A percentile compares a stretch with the other conserved stretches of the same genome.
Conservation (phyloP, 1,140 invertebrate genomes). For the Lepidotrigona ventralis region DNA sequence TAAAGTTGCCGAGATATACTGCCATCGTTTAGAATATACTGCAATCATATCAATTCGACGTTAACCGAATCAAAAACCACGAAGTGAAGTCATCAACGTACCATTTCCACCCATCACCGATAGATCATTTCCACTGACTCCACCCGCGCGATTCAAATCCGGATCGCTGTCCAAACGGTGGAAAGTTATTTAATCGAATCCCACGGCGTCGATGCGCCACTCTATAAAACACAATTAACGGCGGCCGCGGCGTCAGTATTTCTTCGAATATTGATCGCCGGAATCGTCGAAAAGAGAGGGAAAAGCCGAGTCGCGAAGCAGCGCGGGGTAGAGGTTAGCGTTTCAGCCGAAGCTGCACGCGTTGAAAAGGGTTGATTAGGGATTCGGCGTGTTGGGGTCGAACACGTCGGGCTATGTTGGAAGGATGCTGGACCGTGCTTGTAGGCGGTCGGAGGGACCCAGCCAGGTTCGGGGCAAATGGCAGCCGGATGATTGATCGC, state of each 20-base stretch:
- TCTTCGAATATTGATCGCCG: conserved; percentile 57
- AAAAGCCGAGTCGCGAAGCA: conserved; percentile 51
- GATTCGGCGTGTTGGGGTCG: conserved; percentile 76
- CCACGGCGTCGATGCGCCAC: no score
- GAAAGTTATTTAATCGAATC: conserved; percentile 11
- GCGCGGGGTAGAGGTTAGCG: conserved; percentile 36
- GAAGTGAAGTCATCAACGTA: not conserved
- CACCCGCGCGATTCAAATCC: not conserved
- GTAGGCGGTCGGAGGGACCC: conserved; percentile 61
- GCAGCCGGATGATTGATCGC: conserved; percentile 77
- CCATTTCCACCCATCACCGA: not conserved
- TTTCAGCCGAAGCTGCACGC: conserved; percentile 75
- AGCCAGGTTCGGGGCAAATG: conserved; percentile 71
- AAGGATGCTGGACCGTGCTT: conserved; percentile 73
- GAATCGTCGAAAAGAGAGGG: conserved; percentile 46
- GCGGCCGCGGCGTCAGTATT: conserved; percentile 33
- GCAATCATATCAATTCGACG: no score
- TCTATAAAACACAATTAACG: conserved; percentile 35
- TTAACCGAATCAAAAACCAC: not conserved
- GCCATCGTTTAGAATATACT: not conserved
- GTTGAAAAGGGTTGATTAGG: conserved; percentile 81
- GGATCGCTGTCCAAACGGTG: not conserved
- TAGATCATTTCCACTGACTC: not conserved
- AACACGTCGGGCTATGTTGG: conserved; percentile 67
- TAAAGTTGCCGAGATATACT: no score